Base-by-base conservation (phyloP, 2,797 vertebrate species). In the Chanos chanos region DNA sequence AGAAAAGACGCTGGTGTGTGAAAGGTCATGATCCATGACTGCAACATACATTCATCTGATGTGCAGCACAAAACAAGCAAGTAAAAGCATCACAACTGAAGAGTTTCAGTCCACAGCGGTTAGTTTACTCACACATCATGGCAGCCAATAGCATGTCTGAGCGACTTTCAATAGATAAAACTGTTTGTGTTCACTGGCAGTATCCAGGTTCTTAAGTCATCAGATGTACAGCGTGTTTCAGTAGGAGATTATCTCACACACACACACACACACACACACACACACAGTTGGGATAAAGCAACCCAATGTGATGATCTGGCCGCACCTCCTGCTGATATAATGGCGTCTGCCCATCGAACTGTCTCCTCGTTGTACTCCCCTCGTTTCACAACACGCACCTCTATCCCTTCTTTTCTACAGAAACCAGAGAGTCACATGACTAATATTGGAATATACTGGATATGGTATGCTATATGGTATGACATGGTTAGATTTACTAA, bases 261-360 rank as follows among this genome's bases (percentile, higher is more conserved):
- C n/a, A n/a, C n/a, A n/a, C n/a, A n/a, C n/a, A n/a, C n/a, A n/a
- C n/a, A n/a, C n/a, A n/a, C n/a, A n/a, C n/a, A n/a, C n/a, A n/a
- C n/a, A n/a, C n/a, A n/a, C n/a, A n/a, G n/a, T n/a, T n/a, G n/a
- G n/a, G n/a, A n/a, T n/a, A n/a, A n/a, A n/a, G n/a, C n/a, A n/a
- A n/a, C n/a, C n/a, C n/a, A n/a, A n/a, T n/a, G n/a, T n/a, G n/a
- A n/a, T n/a, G n/a, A n/a, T n/a, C n/a, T 9, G 47, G 47, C 4
- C 76, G 18, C 85, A 98, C 97, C 97, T 90, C 97, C 97, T 62
- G 97, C 97, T 36, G 96, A 96, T 71, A 99, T 86, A 30, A 99
- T 87, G 49, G 96, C 90, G 62, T 99, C 96, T 4, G 96, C 95
- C 97, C 97, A 99, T 72, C 77, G 89, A 64, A 98, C 96, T 0